Conservation (phyloP, 2,797 vertebrate species). For the Mus spretus region DNA sequence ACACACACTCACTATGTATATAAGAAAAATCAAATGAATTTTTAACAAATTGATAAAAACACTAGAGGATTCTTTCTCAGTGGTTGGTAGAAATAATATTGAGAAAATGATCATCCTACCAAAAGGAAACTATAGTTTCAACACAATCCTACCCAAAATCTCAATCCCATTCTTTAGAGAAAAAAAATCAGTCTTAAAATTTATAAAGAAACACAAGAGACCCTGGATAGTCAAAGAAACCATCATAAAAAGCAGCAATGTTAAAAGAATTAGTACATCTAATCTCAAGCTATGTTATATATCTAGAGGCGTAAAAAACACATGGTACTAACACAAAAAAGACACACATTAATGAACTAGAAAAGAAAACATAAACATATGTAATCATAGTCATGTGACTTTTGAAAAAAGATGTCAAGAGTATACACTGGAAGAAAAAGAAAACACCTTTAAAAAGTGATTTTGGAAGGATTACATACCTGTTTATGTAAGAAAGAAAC, state of each 20-base stretch:
- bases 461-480: background rate
- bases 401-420: background rate
- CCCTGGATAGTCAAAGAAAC: background rate
- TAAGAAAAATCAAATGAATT: background rate
- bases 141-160: background rate
- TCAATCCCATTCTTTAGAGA: background rate
- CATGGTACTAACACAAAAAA: background rate
- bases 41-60: background rate
- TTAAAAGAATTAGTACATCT: background rate
- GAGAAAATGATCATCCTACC: background rate
- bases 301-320: background rate
- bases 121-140: background rate
- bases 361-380: background rate
- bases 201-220: background rate
- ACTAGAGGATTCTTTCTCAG: background rate
- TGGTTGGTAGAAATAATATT: background rate
- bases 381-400: background rate
- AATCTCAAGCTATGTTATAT: background rate
- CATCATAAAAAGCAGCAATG: background rate
- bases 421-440: background rate
- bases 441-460: background rate
- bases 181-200: background rate
- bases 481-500: background rate
- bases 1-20: too few species aligned
- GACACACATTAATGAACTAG: background rate